Evolutionary conservation across 2,888 invertebrate genomes (phyloP).

Genomic region (Dasypolia templi): DNA sequence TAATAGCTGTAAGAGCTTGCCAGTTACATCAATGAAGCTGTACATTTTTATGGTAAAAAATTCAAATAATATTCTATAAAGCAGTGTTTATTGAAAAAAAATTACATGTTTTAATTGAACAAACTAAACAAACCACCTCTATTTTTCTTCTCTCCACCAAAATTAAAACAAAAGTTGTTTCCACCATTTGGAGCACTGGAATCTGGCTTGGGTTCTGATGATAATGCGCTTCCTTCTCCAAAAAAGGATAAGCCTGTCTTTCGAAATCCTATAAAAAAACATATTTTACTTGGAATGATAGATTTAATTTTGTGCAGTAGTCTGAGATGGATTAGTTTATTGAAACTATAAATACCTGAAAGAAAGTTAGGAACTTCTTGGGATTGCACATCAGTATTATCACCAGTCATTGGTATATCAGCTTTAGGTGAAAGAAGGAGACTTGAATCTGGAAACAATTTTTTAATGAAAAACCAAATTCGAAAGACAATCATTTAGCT

Average conservation of each 20-base stretch:
- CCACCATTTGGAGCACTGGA: slow-evolving; percentile 68
- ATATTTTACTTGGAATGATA: neutral
- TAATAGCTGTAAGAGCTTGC: slow-evolving; percentile 97
- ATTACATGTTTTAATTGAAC: slow-evolving; percentile 70
- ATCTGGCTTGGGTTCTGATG: slow-evolving; percentile 72
- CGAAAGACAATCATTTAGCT: neutral
- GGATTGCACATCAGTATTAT: slow-evolving; percentile 72
- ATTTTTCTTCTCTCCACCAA: slow-evolving; percentile 82
- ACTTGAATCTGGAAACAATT: slow-evolving; percentile 79
- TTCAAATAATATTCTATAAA: slow-evolving; percentile 42
- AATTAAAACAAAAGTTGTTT: slow-evolving; percentile 82
- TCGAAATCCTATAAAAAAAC: slow-evolving; percentile 77
- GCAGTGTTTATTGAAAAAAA: slow-evolving; percentile 50
- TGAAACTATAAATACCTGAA: slow-evolving; percentile 73
- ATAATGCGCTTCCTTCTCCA: slow-evolving; percentile 72
- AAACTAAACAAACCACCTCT: slow-evolving; percentile 84
- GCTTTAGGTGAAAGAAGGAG: slow-evolving; percentile 85
- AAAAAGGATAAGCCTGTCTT: slow-evolving; percentile 84
- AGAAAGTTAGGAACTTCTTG: slow-evolving; percentile 84
- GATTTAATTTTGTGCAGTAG: neutral
- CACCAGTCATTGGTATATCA: slow-evolving; percentile 72
- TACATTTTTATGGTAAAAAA: slow-evolving; percentile 52
- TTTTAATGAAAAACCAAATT: neutral
- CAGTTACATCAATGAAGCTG: slow-evolving; percentile 92
- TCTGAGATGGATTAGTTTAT: neutral